phyloP scores from a whole-genome alignment of 2,797 vertebrate genomes.

The Anabas testudineus region DNA sequence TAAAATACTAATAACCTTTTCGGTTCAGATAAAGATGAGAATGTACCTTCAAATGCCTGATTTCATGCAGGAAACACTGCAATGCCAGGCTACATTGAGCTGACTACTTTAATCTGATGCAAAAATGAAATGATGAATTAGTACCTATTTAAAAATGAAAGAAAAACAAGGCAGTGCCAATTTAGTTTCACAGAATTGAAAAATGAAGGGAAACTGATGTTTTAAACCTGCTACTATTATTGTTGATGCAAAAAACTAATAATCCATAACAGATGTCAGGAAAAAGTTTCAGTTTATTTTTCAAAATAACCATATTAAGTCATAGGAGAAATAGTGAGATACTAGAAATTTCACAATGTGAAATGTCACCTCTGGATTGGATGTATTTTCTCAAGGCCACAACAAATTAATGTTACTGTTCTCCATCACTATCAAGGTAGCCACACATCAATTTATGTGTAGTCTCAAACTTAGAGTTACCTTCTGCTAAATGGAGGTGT shows the following conservation, averaged over 20 bases:
- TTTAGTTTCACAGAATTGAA: not conserved
- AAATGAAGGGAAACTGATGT: no score
- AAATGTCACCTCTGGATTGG: not conserved
- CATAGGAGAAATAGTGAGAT: not conserved
- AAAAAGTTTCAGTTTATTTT: not conserved
- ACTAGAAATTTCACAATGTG: not conserved
- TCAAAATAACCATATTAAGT: not conserved
- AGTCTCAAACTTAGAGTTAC: not conserved
- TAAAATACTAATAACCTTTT: not conserved
- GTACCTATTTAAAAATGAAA: not conserved
- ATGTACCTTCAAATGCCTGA: not conserved
- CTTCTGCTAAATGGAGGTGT: slow-evolving; percentile 4
- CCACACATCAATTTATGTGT: not conserved
- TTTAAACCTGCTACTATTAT: not conserved
- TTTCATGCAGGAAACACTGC: slow-evolving; percentile 10
- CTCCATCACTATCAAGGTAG: not conserved
- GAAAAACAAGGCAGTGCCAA: not conserved
- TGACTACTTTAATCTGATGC: not conserved
- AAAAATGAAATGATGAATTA: not conserved
- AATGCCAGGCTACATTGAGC: not conserved
- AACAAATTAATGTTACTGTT: not conserved
- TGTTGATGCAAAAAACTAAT: not conserved
- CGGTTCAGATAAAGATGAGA: not conserved
- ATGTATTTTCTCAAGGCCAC: slow-evolving; percentile 2
- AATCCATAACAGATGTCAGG: not conserved